These are phyloP conservation scores for Neolamprologus caudopunctatus DNA, from an alignment of 2,113 vertebrate genomes.

Conservation along the genomic window DNA sequence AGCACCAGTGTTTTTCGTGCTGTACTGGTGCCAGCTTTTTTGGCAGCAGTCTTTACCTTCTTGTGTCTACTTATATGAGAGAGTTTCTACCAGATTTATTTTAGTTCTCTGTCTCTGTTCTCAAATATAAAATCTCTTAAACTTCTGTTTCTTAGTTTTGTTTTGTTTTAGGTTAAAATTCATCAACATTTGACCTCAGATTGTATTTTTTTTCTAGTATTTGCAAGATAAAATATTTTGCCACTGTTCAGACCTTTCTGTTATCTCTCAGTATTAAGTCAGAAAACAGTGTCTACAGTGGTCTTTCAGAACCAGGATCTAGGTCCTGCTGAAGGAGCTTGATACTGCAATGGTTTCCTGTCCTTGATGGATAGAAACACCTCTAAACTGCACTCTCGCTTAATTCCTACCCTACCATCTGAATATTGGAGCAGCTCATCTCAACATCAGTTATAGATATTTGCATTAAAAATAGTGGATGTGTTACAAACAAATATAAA, in stretches of 20 bases:
- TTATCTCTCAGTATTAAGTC: background rate
- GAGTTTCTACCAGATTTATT: background rate
- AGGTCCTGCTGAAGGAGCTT: background rate
- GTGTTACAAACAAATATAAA: background rate
- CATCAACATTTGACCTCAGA: background rate
- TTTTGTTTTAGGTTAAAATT: background rate
- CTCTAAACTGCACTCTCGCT: background rate
- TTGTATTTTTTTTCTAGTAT: background rate
- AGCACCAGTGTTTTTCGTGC: fast-evolving
- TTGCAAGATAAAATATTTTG: background rate
- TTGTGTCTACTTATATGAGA: background rate
- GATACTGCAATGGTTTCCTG: background rate
- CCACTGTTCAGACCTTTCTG: background rate
- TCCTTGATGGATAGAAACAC: background rate
- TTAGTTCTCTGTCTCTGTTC: background rate
- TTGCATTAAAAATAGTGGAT: background rate
- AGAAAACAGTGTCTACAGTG: constrained; percentile 5
- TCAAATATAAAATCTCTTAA: background rate
- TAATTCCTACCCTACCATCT: background rate
- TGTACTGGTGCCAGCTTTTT: background rate
- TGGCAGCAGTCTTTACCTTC: background rate
- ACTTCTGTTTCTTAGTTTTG: background rate
- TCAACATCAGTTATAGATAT: background rate
- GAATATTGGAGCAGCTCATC: background rate
- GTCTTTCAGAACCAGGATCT: background rate